phyloP scores from a whole-genome alignment of 2,113 vertebrate species.

The Xenus cinereus region DNA sequence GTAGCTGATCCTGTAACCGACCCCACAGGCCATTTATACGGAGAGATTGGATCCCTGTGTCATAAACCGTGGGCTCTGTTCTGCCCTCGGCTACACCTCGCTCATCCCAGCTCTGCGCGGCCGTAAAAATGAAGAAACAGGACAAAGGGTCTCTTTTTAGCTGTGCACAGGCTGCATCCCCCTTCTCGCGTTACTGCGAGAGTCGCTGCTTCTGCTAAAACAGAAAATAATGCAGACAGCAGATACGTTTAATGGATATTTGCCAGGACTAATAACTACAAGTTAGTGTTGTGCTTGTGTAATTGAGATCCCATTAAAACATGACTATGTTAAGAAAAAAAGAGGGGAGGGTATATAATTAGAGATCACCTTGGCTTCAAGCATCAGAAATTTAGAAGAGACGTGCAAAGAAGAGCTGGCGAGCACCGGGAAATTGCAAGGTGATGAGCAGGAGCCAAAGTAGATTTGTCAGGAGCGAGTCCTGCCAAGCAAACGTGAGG shows the following conservation, averaged over 20 bases:
- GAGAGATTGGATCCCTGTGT: not conserved
- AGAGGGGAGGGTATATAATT: not conserved
- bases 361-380: not conserved
- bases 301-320: not conserved
- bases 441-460: not conserved
- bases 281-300: not conserved
- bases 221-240: not conserved
- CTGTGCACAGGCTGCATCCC: fast-evolving
- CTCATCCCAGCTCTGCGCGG: fast-evolving
- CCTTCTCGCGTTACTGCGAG: fast-evolving
- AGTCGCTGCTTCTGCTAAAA: fast-evolving
- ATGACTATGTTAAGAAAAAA: not conserved
- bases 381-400: not conserved
- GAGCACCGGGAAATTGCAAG: not conserved
- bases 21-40: conserved; percentile 19
- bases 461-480: not conserved
- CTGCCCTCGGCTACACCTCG: not conserved
- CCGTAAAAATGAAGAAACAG: not conserved
- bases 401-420: not conserved
- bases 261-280: not conserved
- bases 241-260: fast-evolving
- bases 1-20: not conserved
- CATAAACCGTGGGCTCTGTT: not conserved
- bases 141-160: fast-evolving
- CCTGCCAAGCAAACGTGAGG: not conserved